Percentiles rank a stretch among this genome's conserved stretches.
Evolutionary conservation across 2,888 invertebrate genomes (phyloP).

Genomic region (Alitta virens): DNA sequence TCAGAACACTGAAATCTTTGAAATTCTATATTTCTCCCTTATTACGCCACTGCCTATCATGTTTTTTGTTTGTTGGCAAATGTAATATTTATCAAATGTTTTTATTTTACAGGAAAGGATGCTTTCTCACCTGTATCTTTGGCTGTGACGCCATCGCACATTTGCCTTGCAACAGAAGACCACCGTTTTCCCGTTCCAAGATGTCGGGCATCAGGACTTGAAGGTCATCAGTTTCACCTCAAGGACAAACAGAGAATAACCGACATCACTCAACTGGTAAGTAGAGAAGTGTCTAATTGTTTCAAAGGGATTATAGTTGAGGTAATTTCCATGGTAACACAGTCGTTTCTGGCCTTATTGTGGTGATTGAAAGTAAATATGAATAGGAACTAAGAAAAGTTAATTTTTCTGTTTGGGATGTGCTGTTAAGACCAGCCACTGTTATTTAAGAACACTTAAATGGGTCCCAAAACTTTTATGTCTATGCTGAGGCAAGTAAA

Average conservation of each 20-base stretch:
- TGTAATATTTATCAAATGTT: too few species aligned
- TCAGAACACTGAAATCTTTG: too few species aligned
- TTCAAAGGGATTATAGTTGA: neutral
- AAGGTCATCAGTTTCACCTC: slow-evolving; percentile 37
- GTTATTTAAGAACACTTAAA: too few species aligned
- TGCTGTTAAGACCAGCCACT: too few species aligned
- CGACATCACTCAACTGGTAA: slow-evolving; percentile 44
- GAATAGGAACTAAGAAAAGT: neutral
- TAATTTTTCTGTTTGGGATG: too few species aligned
- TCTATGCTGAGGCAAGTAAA: too few species aligned
- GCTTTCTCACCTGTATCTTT: slow-evolving; percentile 29
- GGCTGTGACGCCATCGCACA: slow-evolving; percentile 34
- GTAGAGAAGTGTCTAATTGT: slow-evolving; percentile 12
- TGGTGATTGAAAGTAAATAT: neutral
- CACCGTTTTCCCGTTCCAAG: slow-evolving; percentile 47
- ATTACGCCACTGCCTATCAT: too few species aligned
- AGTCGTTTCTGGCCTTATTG: neutral
- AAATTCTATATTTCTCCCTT: too few species aligned
- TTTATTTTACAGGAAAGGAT: slow-evolving; percentile 5
- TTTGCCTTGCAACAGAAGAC: slow-evolving; percentile 40
- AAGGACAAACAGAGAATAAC: slow-evolving; percentile 42
- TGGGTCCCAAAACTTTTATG: too few species aligned
- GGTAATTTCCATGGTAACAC: neutral
- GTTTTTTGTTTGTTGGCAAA: too few species aligned
- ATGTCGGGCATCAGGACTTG: slow-evolving; percentile 36